A percentile compares a stretch with the other conserved stretches of the same genome.
Evolutionary conservation across 2,888 invertebrate species (phyloP).

Genomic region (Drosophila testacea): DNA sequence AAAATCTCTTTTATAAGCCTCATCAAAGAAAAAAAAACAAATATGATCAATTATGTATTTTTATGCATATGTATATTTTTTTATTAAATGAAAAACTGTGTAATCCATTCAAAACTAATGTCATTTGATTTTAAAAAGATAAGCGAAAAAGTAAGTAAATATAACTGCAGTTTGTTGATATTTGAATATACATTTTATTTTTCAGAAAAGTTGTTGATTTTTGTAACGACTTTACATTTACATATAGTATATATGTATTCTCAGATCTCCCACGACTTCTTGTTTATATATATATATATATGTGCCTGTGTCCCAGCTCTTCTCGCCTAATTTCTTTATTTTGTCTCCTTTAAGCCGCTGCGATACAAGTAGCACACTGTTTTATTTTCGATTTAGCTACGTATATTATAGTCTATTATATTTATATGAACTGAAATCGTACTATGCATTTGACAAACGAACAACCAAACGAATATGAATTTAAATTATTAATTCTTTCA

Average conservation of each 20-base stretch:
- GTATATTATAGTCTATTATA: slow-evolving; percentile 31
- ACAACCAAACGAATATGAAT: slow-evolving; percentile 44
- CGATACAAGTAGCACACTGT: slow-evolving; percentile 48
- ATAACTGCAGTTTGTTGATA: slow-evolving; percentile 44
- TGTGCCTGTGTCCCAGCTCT: slow-evolving; percentile 22
- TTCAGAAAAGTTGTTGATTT: slow-evolving; percentile 76
- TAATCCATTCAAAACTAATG: slow-evolving; percentile 26
- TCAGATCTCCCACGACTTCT: slow-evolving; percentile 16
- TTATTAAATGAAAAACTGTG: slow-evolving; percentile 64
- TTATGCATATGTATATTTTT: slow-evolving; percentile 67
- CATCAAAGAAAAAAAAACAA: slow-evolving; percentile 19
- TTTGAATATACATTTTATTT: slow-evolving; percentile 81
- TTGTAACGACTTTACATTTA: slow-evolving; percentile 71
- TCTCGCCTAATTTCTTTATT: background rate
- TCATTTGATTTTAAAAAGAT: background rate
- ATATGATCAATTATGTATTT: slow-evolving; percentile 45
- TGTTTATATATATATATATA: slow-evolving; percentile 17
- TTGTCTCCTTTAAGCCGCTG: slow-evolving; percentile 35
- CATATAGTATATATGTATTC: slow-evolving; percentile 58
- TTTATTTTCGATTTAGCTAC: slow-evolving; percentile 52
- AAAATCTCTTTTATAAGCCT: slow-evolving; percentile 50
- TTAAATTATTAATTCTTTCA: slow-evolving; percentile 33
- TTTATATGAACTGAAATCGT: slow-evolving; percentile 41
- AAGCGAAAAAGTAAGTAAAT: background rate
- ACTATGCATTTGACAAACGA: slow-evolving; percentile 43